Base-by-base conservation (phyloP, 2,888 invertebrate genomes). In the Coenonympha arcania region DNA sequence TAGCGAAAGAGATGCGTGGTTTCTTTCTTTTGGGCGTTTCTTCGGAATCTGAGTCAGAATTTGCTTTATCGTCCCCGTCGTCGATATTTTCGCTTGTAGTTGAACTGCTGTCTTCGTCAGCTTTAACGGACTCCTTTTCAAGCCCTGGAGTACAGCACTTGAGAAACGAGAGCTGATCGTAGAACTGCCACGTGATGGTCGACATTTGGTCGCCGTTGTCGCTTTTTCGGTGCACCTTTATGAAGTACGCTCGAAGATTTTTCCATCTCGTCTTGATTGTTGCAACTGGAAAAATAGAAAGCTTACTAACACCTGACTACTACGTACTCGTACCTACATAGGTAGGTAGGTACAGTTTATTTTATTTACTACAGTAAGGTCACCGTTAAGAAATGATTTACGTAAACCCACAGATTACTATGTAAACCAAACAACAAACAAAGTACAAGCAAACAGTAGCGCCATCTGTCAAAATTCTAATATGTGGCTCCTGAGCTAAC, bases 171-270 rank as follows among this genome's bases (percentile, higher is more conserved):
- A 44, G 44, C 15, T 44, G 44, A 5, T 44, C 44, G 24, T 44
- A 44, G 16, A 44, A 44, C 24, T 44, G 44, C 44, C 44, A 44
- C 16, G 44, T 44, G 9, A 44, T 44, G 13, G 44, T 44, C 3
- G 34, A 24, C 34, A 18, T 9, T 16, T 44, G 44, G 15, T 34
- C 34, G 24, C 48, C 48, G 19, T 44, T 55, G 9, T 57, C 51
- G 18, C 60, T 46, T 43, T 59, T 61, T 26, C 53, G 48, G 30
- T 56, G 57, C 50, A 58, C 59, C 50, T 61, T 59, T 16, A 60
- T 55, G 51, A 56, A 62, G 45, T 61, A 61, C n/a, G 61, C 58
- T 49, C 63, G 51, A 33, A 62, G 42, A 39, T 62, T 63, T 52
- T 63, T 63, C 61, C 63, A 63, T 58, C 60, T 58, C 31, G 58